Percentiles rank a stretch among this genome's conserved stretches.
phyloP scores from a whole-genome alignment of 2,888 invertebrate species.

The Meteorus cinctellus region DNA sequence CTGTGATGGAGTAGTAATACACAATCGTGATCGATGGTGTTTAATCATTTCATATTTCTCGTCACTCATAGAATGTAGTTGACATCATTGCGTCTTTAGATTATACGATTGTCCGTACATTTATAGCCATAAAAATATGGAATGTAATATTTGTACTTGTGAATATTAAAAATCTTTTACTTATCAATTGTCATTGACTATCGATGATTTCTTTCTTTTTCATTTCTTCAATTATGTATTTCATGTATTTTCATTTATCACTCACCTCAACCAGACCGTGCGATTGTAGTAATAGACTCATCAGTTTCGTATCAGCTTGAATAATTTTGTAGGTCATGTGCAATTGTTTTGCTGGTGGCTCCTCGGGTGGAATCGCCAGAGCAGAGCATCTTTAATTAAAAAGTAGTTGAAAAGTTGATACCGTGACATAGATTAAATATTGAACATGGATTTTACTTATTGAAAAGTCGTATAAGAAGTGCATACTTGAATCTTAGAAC shows the following conservation, averaged over 20 bases:
- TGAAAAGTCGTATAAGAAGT: neutral
- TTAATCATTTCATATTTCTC: conserved; percentile 27
- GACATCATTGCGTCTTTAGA: conserved; percentile 22
- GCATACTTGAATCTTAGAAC: conserved; percentile 70
- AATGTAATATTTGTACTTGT: conserved; percentile 33
- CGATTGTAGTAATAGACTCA: conserved; percentile 83
- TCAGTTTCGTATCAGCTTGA: conserved; percentile 87
- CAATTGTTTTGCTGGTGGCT: conserved; percentile 74
- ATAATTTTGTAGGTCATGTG: conserved; percentile 87
- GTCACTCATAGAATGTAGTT: conserved; percentile 10
- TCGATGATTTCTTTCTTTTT: neutral
- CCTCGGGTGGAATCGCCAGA: conserved; percentile 68
- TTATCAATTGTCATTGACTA: neutral
- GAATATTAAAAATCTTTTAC: neutral
- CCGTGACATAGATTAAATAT: conserved; percentile 28
- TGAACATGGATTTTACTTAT: conserved; percentile 27
- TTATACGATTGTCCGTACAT: conserved; percentile 24
- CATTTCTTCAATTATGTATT: conserved; percentile 22
- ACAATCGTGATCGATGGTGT: neutral
- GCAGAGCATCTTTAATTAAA: conserved; percentile 66
- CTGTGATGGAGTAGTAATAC: conserved; percentile 11
- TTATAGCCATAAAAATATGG: conserved; percentile 19
- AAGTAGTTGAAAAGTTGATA: conserved; percentile 35
- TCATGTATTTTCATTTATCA: conserved; percentile 33
- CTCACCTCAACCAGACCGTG: conserved; percentile 84